Base-by-base conservation (phyloP, 92 coral and sea anemone species). In the Heteractis magnifica region DNA sequence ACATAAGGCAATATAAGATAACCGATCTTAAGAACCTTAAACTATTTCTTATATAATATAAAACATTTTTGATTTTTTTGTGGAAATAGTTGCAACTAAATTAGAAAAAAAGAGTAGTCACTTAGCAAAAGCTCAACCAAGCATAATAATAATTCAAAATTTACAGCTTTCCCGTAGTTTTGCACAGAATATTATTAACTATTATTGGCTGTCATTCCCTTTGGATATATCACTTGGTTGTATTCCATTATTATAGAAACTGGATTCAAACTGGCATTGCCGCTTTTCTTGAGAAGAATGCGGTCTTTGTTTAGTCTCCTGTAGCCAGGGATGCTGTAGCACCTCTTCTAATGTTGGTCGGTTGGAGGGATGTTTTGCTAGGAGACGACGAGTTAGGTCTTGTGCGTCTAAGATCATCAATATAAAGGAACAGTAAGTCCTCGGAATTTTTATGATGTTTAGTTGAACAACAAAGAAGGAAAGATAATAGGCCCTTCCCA, bases 291-390 rank as follows among this genome's bases (percentile, higher is more conserved):
- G 92, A 21, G 90, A 72, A 11, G 92, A 86, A 72, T 82, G 84
- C 49, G 92, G 85, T 49, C 90, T 85, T 9, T 87, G 81, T 12
- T 82, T 87, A 41, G 81, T 52, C 34, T 77, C 86, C 56, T 90
- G 90, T n/a, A 94, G 80, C 99, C 99, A 96, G 14, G 90, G 93
- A 71, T 96, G 96, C n/a, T 94, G 89, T n/a, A 85, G 68, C 2
- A 94, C 90, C 41, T 94, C 97, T 21, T 94, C 97, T 44, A 96
- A 49, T 34, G 93, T 80, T 13, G 95, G 96, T 77, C 99, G 77
- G 80, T 88, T 80, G 3, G 97, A 88, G 3, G 98, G 94, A 48
- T 96, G 94, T 84, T 94, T 94, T 23, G 95, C 93, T 64, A 96
- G 65, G 72, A 94, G 90, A 60, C 92, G 89, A 13, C 94, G 88